A percentile compares a stretch with the other conserved stretches of the same genome.
Conservation (phyloP, 2,888 invertebrate species). For the Drosophila emarginata region DNA sequence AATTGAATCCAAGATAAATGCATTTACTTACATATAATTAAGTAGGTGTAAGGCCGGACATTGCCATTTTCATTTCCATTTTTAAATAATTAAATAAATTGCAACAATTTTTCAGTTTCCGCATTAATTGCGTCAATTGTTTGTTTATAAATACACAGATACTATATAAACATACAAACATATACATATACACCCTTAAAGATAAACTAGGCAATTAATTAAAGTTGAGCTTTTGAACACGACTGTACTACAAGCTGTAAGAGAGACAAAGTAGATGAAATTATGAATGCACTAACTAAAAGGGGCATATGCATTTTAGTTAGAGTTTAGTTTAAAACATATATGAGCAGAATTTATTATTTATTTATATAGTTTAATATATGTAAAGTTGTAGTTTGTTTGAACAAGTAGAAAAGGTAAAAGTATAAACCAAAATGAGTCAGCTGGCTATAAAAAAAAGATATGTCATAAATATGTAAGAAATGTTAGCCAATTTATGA, state of each 20-base stretch:
- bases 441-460: too few relatives aligned
- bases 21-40: not conserved
- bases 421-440: too few relatives aligned
- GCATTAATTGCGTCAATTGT: not conserved
- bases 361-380: too few relatives aligned
- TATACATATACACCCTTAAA: not conserved
- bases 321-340: not conserved
- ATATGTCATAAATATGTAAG: too few relatives aligned
- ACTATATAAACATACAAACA: not conserved
- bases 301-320: not conserved
- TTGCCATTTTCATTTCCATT: slow-evolving; percentile 1
- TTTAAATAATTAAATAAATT: not conserved
- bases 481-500: too few relatives aligned
- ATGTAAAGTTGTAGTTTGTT: too few relatives aligned
- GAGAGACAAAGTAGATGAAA: too few relatives aligned
- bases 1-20: not conserved
- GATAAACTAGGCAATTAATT: not conserved
- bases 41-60: slow-evolving; percentile 2
- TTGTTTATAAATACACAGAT: slow-evolving; percentile 1
- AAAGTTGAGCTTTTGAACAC: not conserved
- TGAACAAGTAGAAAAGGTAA: too few relatives aligned
- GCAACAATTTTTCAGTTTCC: slow-evolving; percentile 10
- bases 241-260: not conserved
- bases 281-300: not conserved
- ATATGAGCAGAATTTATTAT: too few relatives aligned